Conservation (phyloP, 2,888 invertebrate genomes). For the Spicauda simplicius region DNA sequence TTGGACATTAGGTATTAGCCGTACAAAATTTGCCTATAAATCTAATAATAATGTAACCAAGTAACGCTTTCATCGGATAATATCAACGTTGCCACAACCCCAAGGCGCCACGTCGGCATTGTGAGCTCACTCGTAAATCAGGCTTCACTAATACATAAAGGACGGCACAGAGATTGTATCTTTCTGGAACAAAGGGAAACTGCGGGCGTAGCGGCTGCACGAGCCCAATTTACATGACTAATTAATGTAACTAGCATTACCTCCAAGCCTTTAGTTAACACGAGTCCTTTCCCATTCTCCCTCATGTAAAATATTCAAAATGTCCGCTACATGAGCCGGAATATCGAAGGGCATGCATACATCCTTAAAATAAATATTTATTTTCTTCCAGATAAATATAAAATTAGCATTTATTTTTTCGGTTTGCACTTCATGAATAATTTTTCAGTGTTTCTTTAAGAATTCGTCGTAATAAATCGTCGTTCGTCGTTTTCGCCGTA, state of each 20-base stretch:
- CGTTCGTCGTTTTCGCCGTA: too few species aligned
- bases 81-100: too few species aligned
- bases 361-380: not conserved
- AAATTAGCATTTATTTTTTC: too few species aligned
- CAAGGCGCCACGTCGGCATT: not conserved
- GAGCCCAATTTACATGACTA: slow-evolving; percentile 28
- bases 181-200: slow-evolving; percentile 17
- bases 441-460: too few species aligned
- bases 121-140: slow-evolving; percentile 19
- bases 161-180: slow-evolving; percentile 23
- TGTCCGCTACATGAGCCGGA: not conserved
- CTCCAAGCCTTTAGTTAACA: slow-evolving; percentile 4
- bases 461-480: too few species aligned
- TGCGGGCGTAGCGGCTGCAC: slow-evolving; percentile 1
- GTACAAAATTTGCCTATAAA: not conserved
- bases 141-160: slow-evolving; percentile 15
- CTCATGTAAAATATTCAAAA: not conserved
- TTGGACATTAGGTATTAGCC: too few species aligned
- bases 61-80: not conserved
- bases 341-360: not conserved
- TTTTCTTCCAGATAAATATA: not conserved
- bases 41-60: not conserved
- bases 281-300: not conserved
- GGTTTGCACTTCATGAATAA: too few species aligned
- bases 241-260: slow-evolving; percentile 29